Evolutionary conservation across 2,888 invertebrate genomes (phyloP).

Genomic region (Adelphocoris suturalis): DNA sequence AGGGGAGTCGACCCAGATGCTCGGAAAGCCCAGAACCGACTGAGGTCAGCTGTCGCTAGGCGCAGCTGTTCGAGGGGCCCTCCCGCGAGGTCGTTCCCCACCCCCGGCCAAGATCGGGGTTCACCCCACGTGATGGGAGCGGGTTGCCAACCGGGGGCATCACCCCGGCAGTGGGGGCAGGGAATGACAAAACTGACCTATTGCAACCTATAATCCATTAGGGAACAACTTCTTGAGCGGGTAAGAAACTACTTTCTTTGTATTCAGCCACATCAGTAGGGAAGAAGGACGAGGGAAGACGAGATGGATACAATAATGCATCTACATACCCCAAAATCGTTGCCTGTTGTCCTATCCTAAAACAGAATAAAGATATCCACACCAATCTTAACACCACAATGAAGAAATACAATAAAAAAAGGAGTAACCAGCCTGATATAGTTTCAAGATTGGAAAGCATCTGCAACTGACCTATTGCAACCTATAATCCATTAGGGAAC

Average conservation of each 20-base stretch:
- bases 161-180: neutral
- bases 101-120: neutral
- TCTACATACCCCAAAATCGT: too few species aligned
- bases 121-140: conserved; percentile 18
- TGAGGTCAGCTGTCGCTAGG: conserved; percentile 71
- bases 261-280: neutral
- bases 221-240: conserved; percentile 20
- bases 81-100: conserved; percentile 51
- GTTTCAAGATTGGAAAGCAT: too few species aligned
- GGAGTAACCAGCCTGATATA: too few species aligned
- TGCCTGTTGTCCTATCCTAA: too few species aligned
- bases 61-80: conserved; percentile 62
- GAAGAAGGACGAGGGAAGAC: neutral
- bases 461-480: conserved; percentile 62
- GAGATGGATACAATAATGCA: neutral
- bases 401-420: too few species aligned
- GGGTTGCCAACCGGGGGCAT: conserved; percentile 13
- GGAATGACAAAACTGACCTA: conserved; percentile 54
- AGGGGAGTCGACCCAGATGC: conserved; percentile 59
- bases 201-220: conserved; percentile 50
- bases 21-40: conserved; percentile 67
- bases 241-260: conserved; percentile 3
- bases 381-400: too few species aligned
- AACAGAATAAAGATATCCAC: too few species aligned
- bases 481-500: conserved; percentile 22